phyloP scores from a whole-genome alignment of 1,140 invertebrate genomes.

The Saxidomus purpurata region DNA sequence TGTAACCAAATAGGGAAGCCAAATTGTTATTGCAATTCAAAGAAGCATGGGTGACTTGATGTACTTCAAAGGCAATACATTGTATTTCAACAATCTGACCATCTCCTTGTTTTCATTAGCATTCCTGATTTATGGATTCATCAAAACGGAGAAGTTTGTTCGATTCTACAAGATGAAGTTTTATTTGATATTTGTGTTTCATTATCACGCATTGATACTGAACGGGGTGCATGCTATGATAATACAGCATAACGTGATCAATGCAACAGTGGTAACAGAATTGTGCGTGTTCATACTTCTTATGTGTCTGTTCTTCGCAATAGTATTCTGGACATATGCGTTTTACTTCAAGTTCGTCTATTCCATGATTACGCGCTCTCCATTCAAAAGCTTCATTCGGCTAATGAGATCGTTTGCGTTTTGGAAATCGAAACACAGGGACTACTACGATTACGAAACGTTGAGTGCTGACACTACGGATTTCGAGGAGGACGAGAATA shows the following conservation, averaged over 20 bases:
- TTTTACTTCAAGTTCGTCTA: constrained; percentile 18
- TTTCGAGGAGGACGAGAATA: not conserved
- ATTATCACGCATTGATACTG: not conserved
- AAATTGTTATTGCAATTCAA: no score
- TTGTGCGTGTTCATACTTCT: not conserved
- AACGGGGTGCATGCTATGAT: not conserved
- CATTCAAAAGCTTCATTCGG: not conserved
- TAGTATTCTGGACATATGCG: constrained; percentile 15
- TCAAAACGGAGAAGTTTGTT: not conserved
- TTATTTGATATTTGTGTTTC: constrained; percentile 26
- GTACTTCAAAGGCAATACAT: constrained; percentile 2
- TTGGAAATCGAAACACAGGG: constrained; percentile 31
- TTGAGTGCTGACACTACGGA: not conserved
- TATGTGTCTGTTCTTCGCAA: not conserved
- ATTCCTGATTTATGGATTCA: not conserved
- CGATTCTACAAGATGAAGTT: constrained; percentile 23
- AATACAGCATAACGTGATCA: not conserved
- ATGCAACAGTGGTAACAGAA: not conserved
- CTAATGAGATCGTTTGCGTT: not conserved
- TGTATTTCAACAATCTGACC: constrained; percentile 22
- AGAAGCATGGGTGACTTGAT: not conserved
- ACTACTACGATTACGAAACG: constrained; percentile 34
- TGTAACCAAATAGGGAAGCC: no score
- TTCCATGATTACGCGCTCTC: not conserved
- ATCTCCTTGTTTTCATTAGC: not conserved